Percentiles rank a stretch among this genome's conserved stretches.
Conservation (phyloP, 1,140 invertebrate genomes). For the Metaphire vulgaris region DNA sequence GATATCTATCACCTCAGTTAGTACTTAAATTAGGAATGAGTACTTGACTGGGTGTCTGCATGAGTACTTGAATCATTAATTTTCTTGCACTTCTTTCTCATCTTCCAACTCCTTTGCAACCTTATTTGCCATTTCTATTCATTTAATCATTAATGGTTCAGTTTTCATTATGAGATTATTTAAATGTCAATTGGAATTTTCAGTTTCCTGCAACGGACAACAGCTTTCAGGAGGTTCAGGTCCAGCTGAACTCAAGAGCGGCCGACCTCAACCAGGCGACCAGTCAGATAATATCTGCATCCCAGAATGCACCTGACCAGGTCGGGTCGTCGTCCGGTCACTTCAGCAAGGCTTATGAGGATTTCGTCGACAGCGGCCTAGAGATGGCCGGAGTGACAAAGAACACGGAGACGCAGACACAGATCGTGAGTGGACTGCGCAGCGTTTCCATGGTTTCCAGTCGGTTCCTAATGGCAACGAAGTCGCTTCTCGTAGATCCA, state of each 20-base stretch:
- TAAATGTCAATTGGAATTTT: conserved; percentile 44
- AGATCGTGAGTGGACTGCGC: conserved; percentile 78
- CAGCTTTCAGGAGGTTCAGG: conserved; percentile 65
- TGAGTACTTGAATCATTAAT: no score
- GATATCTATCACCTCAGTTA: no score
- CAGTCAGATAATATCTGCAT: conserved; percentile 65
- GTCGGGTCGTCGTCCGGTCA: conserved; percentile 67
- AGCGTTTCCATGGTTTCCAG: conserved; percentile 80
- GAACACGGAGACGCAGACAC: conserved; percentile 59
- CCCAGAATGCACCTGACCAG: conserved; percentile 61
- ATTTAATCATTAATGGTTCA: no score
- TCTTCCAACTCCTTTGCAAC: no score
- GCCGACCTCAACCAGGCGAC: conserved; percentile 73
- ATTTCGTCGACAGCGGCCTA: conserved; percentile 67
- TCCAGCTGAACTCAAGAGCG: conserved; percentile 73
- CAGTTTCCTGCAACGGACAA: conserved; percentile 43
- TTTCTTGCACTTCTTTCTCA: no score
- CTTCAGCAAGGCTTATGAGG: conserved; percentile 69
- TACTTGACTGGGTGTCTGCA: no score
- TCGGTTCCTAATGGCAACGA: conserved; percentile 77
- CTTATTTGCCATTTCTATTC: no score
- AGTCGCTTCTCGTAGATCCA: conserved; percentile 80
- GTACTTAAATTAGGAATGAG: no score
- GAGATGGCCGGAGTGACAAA: conserved; percentile 64
- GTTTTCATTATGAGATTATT: no score